Base-by-base conservation (phyloP, 2,888 invertebrate species). In the Erannis defoliaria region DNA sequence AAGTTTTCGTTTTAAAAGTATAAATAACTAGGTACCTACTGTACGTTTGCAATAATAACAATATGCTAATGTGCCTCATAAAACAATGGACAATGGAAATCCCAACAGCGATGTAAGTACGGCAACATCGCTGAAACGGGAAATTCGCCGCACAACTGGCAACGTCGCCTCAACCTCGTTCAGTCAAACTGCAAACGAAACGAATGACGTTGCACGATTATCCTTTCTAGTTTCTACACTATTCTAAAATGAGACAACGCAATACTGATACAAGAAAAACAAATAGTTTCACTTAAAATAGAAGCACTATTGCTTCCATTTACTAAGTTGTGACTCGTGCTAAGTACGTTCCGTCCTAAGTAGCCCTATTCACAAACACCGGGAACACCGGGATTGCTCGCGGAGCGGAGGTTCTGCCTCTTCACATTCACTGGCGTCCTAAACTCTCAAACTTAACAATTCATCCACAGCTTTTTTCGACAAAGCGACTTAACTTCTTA, bases 181-280 rank as follows among this genome's bases (percentile, higher is more conserved):
- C 85, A 81, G 71, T 76, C 80, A 68, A 84, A 85, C 82, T 79
- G 82, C 85, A 81, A 80, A 84, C 83, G 74, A 81, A 80, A 84
- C 83, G 74, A 85, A 84, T 91, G 92, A 92, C 90, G 91, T 91
- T 86, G 89, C 88, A 87, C 80, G 84, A 86, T 85, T 86, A 89
- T 89, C 90, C 89, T 90, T 91, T 90, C 90, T 89, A 89, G 89
- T 88, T 89, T 88, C 85, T 88, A 88, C 78, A 86, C 77, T 88
- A 90, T 82, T 81, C 83, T 86, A 82, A 87, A 51, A 88, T 86
- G 89, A 88, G 86, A 89, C 87, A 86, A 88, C 84, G 86, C 88
- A 90, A 91, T 91, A 91, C 91, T 90, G 91, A 90, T 88, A 85
- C 81, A 84, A 85, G 82, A 83, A 89, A 89, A 90, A 89, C 82